Percentiles rank a stretch among this genome's conserved stretches.
Evolutionary conservation across 1,140 invertebrate species (phyloP).

Genomic region (Platorchestia sp.): DNA sequence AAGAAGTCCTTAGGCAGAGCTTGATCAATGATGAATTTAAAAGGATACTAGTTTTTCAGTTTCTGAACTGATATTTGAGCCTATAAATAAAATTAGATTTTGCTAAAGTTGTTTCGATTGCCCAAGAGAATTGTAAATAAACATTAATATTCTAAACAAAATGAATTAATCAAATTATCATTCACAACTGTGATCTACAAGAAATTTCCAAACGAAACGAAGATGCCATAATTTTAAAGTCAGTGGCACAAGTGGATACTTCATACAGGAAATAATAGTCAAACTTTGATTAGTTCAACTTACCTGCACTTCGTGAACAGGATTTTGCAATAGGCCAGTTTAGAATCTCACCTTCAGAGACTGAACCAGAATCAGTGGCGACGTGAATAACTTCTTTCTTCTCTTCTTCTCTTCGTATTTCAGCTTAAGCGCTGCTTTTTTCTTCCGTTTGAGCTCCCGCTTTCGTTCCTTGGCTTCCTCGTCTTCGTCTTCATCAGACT

Average conservation of each 20-base stretch:
- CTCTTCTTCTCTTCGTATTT: slow-evolving; percentile 20
- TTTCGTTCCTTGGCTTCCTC: slow-evolving; percentile 62
- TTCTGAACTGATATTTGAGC: too few species aligned
- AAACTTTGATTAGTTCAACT: neutral
- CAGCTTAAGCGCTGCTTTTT: neutral
- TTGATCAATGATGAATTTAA: too few species aligned
- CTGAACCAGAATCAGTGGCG: slow-evolving; percentile 70
- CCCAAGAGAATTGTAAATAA: neutral
- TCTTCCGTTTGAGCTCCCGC: neutral
- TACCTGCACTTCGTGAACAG: neutral
- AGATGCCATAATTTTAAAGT: neutral
- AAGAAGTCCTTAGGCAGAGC: too few species aligned
- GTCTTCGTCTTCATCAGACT: slow-evolving; percentile 62
- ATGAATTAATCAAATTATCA: neutral
- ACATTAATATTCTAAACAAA: neutral
- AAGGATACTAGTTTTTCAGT: too few species aligned
- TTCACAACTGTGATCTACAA: neutral
- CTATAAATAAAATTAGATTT: too few species aligned
- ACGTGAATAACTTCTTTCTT: slow-evolving; percentile 62
- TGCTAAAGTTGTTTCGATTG: too few species aligned
- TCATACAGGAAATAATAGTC: neutral
- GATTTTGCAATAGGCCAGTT: neutral
- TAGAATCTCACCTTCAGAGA: slow-evolving; percentile 59
- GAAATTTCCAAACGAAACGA: neutral
- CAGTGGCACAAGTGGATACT: neutral